phyloP scores from a whole-genome alignment of 92 coral and sea anemone species.

The Phenganax subtilis region DNA sequence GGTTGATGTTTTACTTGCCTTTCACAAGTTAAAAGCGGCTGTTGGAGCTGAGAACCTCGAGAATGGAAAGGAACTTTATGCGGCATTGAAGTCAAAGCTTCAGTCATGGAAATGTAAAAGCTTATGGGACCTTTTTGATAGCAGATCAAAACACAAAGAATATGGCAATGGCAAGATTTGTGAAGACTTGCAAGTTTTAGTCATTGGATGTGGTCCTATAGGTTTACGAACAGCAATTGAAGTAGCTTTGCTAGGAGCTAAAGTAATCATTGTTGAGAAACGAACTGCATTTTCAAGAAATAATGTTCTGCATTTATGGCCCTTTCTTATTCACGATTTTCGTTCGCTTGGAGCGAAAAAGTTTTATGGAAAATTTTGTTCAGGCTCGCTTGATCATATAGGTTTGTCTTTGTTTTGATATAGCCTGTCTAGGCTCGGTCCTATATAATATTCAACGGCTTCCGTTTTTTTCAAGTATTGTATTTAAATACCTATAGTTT shows the following conservation, averaged over 20 bases:
- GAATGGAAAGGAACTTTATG: constrained; percentile 72
- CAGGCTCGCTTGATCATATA: constrained; percentile 88
- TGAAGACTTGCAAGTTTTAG: constrained; percentile 77
- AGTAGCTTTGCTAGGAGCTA: constrained; percentile 85
- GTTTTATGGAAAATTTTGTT: constrained; percentile 91
- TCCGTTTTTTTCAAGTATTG: neutral
- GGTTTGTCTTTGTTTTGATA: constrained; percentile 60
- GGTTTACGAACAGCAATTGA: constrained; percentile 92
- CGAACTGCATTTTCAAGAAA: constrained; percentile 71
- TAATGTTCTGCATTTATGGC: constrained; percentile 96
- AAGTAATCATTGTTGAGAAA: constrained; percentile 84
- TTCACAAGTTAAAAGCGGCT: constrained; percentile 70
- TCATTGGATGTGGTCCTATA: constrained; percentile 89
- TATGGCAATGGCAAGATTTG: constrained; percentile 83
- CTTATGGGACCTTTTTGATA: constrained; percentile 83
- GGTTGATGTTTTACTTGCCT: constrained; percentile 67
- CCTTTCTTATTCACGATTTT: constrained; percentile 79
- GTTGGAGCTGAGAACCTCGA: constrained; percentile 60
- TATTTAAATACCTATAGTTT: neutral
- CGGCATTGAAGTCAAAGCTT: constrained; percentile 63
- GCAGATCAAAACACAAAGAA: constrained; percentile 79
- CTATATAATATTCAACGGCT: neutral
- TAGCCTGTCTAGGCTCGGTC: neutral
- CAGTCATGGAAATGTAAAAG: constrained; percentile 94
- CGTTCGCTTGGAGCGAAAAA: constrained; percentile 96